Evolutionary conservation across 2,113 vertebrate species (phyloP).

Genomic region (Stercorarius parasiticus): DNA sequence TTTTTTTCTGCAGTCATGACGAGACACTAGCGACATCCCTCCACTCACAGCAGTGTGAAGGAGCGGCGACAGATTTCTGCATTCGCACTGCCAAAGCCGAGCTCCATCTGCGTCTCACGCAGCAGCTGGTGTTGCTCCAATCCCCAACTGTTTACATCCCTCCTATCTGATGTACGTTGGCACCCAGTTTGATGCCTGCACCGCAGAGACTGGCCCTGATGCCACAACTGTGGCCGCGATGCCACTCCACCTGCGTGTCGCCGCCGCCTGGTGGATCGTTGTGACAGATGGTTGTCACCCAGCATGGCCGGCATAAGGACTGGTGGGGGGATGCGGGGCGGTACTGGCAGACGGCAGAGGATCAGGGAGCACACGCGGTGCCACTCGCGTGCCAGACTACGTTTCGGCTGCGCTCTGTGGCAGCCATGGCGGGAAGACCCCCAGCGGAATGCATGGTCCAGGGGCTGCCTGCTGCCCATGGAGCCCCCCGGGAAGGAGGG

Average conservation of each 20-base stretch:
- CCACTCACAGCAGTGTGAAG: background rate
- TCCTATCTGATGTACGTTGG: rapidly evolving
- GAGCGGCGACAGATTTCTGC: background rate
- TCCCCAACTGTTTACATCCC: background rate
- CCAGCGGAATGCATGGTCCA: rapidly evolving
- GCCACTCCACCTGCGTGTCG: rapidly evolving
- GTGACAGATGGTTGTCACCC: background rate
- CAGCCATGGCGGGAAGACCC: rapidly evolving
- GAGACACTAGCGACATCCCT: background rate
- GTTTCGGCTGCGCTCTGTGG: background rate
- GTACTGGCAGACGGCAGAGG: background rate
- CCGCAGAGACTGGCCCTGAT: rapidly evolving
- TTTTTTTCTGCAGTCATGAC: background rate
- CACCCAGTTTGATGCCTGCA: background rate
- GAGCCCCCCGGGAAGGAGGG: background rate
- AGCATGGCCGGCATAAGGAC: background rate
- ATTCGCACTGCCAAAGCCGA: background rate
- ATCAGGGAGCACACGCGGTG: background rate
- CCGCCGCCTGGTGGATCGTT: rapidly evolving
- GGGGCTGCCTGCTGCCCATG: background rate
- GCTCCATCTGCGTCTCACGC: background rate
- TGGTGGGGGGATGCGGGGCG: rapidly evolving
- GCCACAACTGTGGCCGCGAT: rapidly evolving
- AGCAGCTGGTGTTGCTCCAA: background rate
- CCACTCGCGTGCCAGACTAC: background rate